Conservation (phyloP, 2,113 vertebrate species). For the Pterocles orientalis region DNA sequence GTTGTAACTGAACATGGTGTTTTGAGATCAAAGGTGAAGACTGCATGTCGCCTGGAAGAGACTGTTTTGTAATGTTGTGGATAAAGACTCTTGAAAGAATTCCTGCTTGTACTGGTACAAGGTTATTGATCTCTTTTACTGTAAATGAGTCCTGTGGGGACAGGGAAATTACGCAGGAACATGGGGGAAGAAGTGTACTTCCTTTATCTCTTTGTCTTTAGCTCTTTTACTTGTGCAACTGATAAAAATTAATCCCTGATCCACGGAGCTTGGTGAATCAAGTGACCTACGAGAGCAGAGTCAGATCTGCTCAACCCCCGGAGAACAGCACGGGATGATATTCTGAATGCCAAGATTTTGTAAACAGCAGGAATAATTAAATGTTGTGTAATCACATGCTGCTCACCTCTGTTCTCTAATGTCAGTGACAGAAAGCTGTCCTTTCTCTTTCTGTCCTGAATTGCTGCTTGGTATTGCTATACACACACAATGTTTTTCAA, state of each 20-base stretch:
- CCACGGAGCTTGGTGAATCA: background rate
- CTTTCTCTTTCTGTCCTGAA: background rate
- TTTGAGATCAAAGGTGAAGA: constrained; percentile 50
- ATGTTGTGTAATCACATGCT: background rate
- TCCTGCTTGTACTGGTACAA: background rate
- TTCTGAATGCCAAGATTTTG: background rate
- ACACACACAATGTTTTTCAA: fast-evolving
- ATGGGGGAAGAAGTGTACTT: background rate
- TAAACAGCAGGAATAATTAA: background rate
- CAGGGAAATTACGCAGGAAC: constrained; percentile 28
- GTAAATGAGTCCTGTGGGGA: background rate
- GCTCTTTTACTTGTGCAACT: constrained; percentile 16
- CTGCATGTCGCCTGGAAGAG: background rate
- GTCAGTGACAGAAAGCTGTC: background rate
- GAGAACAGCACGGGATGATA: background rate
- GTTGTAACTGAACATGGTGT: constrained; percentile 29
- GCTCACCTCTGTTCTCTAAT: background rate
- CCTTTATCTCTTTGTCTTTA: constrained; percentile 25
- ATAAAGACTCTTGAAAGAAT: constrained; percentile 2
- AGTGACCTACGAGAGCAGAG: background rate
- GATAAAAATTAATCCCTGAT: constrained; percentile 36
- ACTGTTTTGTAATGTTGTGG: background rate
- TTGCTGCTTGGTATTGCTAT: background rate
- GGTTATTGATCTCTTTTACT: constrained; percentile 12
- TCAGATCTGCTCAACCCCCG: background rate